Conservation (phyloP, 1,140 invertebrate species). For the Grapholita molesta region DNA sequence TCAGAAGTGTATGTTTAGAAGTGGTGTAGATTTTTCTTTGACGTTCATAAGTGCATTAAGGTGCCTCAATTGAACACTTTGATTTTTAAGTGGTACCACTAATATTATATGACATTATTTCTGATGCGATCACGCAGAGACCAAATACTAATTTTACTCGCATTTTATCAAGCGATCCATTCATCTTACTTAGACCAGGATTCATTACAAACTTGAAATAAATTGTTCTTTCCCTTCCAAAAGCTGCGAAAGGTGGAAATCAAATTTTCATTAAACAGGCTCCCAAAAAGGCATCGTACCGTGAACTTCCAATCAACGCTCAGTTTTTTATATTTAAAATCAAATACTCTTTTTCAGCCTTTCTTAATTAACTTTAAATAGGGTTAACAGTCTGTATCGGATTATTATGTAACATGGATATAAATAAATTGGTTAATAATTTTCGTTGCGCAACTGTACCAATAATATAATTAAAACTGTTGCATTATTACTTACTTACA, state of each 20-base stretch:
- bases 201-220: not conserved
- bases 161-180: not conserved
- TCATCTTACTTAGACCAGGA: not conserved
- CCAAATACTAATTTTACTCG: too few species aligned
- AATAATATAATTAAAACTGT: too few species aligned
- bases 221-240: not conserved
- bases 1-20: too few species aligned
- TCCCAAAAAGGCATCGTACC: not conserved
- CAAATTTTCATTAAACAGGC: slow-evolving; percentile 5
- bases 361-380: slow-evolving; percentile 9
- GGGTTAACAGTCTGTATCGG: not conserved
- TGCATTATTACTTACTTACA: too few species aligned
- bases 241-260: not conserved
- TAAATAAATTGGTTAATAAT: not conserved
- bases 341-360: slow-evolving; percentile 3
- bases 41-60: too few species aligned
- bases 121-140: too few species aligned
- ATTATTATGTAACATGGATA: not conserved
- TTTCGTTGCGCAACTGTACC: not conserved
- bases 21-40: too few species aligned
- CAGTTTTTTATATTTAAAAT: slow-evolving; percentile 3
- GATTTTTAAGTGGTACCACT: too few species aligned
- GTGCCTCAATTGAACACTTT: too few species aligned
- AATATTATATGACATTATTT: too few species aligned
- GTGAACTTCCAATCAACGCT: not conserved